These are phyloP conservation scores for Poecile atricapillus DNA, from an alignment of 2,113 vertebrate species.

Conservation along the genomic window DNA sequence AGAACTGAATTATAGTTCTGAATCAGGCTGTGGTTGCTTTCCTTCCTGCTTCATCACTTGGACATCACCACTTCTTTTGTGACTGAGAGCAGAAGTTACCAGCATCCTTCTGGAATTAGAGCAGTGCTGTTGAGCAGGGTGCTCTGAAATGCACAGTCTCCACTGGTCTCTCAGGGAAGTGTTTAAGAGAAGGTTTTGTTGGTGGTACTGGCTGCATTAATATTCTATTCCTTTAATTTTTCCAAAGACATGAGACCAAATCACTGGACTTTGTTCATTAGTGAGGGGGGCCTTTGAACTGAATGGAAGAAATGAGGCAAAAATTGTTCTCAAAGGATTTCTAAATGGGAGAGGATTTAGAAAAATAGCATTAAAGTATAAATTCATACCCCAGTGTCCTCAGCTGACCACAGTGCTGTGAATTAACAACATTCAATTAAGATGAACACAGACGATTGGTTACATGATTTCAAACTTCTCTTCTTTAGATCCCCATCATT, in stretches of 20 bases:
- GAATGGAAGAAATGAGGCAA: background rate
- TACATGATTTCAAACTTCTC: background rate
- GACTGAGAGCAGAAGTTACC: background rate
- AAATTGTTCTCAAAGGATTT: background rate
- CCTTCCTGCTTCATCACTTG: background rate
- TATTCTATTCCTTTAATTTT: background rate
- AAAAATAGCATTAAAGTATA: background rate
- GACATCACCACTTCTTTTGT: background rate
- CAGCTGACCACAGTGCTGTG: background rate
- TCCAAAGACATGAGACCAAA: background rate
- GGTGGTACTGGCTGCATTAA: background rate
- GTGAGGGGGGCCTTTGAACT: fast-evolving
- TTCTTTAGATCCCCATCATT: background rate
- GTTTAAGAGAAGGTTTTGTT: background rate
- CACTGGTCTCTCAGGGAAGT: background rate
- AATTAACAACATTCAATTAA: background rate
- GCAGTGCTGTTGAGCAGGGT: background rate
- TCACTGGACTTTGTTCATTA: background rate
- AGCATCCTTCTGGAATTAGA: background rate
- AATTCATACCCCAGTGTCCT: background rate
- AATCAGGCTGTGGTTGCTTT: background rate
- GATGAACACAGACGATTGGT: background rate
- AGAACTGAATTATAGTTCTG: background rate
- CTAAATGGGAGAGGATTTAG: background rate
- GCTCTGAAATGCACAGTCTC: background rate